Evolutionary conservation across 2,888 invertebrate genomes (phyloP), one percentile per base, ranked within the genome.

Genomic region (Hirtodrosophila cameraria): DNA sequence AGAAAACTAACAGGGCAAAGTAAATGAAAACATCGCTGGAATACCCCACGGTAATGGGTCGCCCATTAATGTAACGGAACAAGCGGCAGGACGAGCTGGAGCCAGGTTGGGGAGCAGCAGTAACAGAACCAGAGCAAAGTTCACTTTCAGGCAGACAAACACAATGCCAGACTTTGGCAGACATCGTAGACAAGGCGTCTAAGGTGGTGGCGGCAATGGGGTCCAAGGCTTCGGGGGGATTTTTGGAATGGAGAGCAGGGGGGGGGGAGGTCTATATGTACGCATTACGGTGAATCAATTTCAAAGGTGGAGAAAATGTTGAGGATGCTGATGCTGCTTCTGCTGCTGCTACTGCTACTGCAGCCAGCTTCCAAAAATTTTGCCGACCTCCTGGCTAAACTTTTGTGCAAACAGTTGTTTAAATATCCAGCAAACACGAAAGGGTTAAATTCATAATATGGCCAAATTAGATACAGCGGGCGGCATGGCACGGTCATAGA

Each of bases 361-460:
- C n/a, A n/a, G n/a, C n/a, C n/a, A n/a, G n/a, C n/a, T n/a, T n/a
- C n/a, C n/a, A n/a, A n/a, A n/a, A 72, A 57, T 59, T 53, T 45
- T 41, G 16, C 18, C 86, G 86, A 81, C 80, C 80, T 81, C 86
- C 86, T 65, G 61, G 80, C 59, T 82, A 82, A 82, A 86, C 86
- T 82, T 82, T 83, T 86, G 79, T 81, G 82, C 85, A 82, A 83
- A 86, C 83, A 86, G 75, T 83, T 83, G 87, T 85, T 86, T 75
- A 85, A 83, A 86, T 83, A 85, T 83, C 82, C 85, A 84, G 73
- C 81, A 81, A 84, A 82, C 82, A 84, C 79, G 75, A 71, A 82
- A 83, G 86, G 83, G 83, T 86, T 86, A 86, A 86, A 85, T 84
- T 86, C 85, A 84, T 82, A 84, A 82, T 86, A 84, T 86, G 75